Percentiles rank a stretch among this genome's conserved stretches.
Evolutionary conservation across 2,888 invertebrate genomes (phyloP).

Genomic region (Cryptus armator): DNA sequence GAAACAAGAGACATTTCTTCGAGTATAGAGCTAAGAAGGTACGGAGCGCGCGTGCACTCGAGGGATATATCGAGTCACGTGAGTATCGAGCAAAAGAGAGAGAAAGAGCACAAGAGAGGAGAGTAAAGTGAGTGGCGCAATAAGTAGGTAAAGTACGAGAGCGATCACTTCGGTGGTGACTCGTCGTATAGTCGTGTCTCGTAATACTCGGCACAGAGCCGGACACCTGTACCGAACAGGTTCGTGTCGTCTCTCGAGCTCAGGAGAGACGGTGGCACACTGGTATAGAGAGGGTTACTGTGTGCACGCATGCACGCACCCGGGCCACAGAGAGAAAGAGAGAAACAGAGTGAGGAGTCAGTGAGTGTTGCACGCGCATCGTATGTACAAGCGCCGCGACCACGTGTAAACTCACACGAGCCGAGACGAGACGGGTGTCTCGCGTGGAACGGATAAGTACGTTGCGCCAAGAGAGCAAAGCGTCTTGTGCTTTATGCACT

Average conservation of each 20-base stretch:
- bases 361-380: conserved; percentile 10
- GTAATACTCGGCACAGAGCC: conserved; percentile 35
- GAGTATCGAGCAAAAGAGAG: conserved; percentile 44
- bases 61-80: conserved; percentile 31
- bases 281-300: conserved; percentile 6
- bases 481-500: conserved; percentile 45
- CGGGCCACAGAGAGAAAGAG: conserved; percentile 19
- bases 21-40: background rate
- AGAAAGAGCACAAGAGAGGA: background rate
- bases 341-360: background rate
- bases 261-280: background rate
- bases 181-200: conserved; percentile 43
- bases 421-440: conserved; percentile 46
- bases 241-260: conserved; percentile 54
- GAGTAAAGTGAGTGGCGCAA: conserved; percentile 44
- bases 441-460: conserved; percentile 41
- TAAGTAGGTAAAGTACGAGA: conserved; percentile 66
- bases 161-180: conserved; percentile 45
- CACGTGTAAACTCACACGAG: conserved; percentile 60
- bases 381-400: background rate
- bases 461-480: conserved; percentile 29
- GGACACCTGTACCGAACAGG: conserved; percentile 67
- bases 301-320: conserved; percentile 18
- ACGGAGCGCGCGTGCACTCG: conserved; percentile 15
- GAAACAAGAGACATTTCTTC: conserved; percentile 7